Evolutionary conservation across 2,888 invertebrate genomes (phyloP).

Genomic region (Cantharis flavilabris): DNA sequence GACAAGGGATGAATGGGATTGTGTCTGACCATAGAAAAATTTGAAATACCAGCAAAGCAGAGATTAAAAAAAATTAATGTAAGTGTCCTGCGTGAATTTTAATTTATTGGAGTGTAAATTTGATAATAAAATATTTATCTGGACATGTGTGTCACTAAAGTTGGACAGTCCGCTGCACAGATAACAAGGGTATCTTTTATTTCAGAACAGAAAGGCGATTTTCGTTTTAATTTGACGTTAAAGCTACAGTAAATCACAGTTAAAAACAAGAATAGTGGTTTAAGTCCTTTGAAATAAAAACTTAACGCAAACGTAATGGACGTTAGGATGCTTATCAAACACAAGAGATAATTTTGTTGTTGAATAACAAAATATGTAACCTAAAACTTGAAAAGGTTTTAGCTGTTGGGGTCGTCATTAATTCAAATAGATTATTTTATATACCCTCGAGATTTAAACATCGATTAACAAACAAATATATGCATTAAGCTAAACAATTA

Average conservation of each 20-base stretch:
- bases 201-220: constrained; percentile 14
- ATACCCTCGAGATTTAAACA: constrained; percentile 14
- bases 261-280: constrained; percentile 19
- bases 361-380: background rate
- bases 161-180: constrained; percentile 12
- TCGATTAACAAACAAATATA: constrained; percentile 16
- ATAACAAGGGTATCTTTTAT: constrained; percentile 21
- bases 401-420: background rate
- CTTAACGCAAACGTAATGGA: background rate
- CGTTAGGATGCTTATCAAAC: constrained; percentile 14
- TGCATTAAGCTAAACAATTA: constrained; percentile 15
- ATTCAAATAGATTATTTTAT: constrained; percentile 12
- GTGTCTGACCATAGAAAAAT: background rate
- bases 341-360: background rate
- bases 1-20: background rate
- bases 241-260: constrained; percentile 24
- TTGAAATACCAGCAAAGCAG: background rate
- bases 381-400: background rate
- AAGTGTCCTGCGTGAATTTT: background rate
- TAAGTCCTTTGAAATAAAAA: constrained; percentile 17
- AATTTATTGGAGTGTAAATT: constrained; percentile 7
- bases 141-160: constrained; percentile 1
- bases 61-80: background rate
- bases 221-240: constrained; percentile 27
- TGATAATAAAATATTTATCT: constrained; percentile 7